Conservation (phyloP, 2,797 vertebrate species). For the Gambusia yucatana region DNA sequence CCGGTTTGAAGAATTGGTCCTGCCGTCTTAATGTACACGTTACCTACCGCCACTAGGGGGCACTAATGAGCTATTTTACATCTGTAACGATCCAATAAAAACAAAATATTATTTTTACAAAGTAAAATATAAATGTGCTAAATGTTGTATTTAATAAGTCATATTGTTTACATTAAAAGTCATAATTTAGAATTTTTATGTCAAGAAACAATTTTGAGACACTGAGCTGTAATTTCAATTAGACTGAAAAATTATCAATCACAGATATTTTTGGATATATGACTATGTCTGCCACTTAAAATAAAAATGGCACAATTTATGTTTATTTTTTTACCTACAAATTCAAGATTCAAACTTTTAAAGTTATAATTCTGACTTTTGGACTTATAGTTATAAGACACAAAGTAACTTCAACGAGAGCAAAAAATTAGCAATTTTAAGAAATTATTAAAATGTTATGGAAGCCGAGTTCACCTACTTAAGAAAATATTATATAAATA, state of each 20-base stretch:
- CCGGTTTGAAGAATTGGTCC: not conserved
- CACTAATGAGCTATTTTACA: not conserved
- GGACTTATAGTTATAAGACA: not conserved
- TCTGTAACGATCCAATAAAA: not conserved
- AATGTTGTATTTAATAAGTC: not conserved
- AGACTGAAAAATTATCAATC: not conserved
- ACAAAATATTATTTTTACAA: not conserved
- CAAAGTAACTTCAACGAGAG: not conserved
- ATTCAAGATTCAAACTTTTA: not conserved
- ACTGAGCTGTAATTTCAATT: not conserved
- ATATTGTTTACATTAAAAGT: not conserved
- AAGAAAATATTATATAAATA: not conserved
- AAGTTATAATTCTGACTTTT: not conserved
- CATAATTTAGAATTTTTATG: not conserved
- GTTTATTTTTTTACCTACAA: not conserved
- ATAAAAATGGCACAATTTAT: not conserved
- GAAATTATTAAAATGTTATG: not conserved
- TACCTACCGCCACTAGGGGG: not conserved
- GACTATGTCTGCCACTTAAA: not conserved
- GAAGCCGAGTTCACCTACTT: not conserved
- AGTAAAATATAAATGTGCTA: not conserved
- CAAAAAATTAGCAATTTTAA: not conserved
- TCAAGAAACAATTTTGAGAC: not conserved
- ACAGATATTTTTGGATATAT: not conserved
- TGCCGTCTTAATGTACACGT: not conserved